Conservation (phyloP, 2,797 vertebrate genomes). For the Esox lucius region DNA sequence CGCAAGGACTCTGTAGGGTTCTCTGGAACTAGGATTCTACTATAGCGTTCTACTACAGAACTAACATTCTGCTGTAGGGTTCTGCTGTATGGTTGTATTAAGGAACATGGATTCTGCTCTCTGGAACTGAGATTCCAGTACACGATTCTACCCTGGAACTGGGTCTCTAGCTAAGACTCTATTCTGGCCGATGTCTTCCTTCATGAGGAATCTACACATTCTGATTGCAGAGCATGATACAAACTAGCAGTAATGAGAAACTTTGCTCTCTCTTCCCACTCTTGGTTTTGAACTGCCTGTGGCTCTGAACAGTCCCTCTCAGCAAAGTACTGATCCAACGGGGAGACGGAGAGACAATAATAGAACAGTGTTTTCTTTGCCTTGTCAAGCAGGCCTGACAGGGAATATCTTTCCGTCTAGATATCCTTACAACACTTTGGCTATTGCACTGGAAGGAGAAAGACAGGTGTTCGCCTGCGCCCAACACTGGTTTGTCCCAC, state of each 20-base stretch:
- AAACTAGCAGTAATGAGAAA: conserved; percentile 16
- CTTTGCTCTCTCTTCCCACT: not conserved
- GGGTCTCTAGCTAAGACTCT: too few species aligned
- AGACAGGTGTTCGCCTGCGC: conserved; percentile 7
- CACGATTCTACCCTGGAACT: too few species aligned
- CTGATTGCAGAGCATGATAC: conserved; percentile 24
- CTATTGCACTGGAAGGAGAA: conserved; percentile 64
- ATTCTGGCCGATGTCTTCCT: too few species aligned
- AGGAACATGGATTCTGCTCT: too few species aligned
- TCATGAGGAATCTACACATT: not conserved
- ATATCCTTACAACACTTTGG: conserved; percentile 44
- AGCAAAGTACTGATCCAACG: conserved; percentile 37
- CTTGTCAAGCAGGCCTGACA: conserved; percentile 41
- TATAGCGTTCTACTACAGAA: too few species aligned
- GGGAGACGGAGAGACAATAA: conserved; percentile 50
- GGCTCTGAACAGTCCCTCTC: not conserved
- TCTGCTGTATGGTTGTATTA: too few species aligned
- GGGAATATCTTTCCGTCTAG: conserved; percentile 41
- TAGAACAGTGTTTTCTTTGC: conserved; percentile 38
- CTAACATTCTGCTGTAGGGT: too few species aligned
- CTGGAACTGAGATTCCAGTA: too few species aligned
- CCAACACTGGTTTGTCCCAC: not conserved
- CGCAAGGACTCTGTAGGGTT: too few species aligned
- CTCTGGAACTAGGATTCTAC: too few species aligned
- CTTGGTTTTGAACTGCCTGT: not conserved